Evolutionary conservation across 2,888 invertebrate species (phyloP), one percentile per base, ranked within the genome.

Genomic region (Choreutis nemorana): DNA sequence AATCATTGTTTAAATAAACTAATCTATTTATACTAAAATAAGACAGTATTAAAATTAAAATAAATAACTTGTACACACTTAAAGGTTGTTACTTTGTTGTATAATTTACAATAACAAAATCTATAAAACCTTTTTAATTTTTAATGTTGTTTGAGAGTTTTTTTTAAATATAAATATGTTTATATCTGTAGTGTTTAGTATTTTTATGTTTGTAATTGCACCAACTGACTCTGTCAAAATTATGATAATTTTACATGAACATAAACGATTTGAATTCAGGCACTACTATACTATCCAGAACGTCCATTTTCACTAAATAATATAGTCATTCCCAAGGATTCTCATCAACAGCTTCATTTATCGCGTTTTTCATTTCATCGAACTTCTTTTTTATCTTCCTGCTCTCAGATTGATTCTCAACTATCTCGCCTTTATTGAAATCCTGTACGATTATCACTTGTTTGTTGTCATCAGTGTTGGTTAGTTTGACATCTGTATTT

Each of bases 291-390:
- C 61, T 71, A 2, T 73, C 72, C 24, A 75, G 45, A 35, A 70
- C 59, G 33, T 71, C 71, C 4, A 77, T 63, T 39, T 75, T 73
- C 59, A 72, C 54, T 24, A 71, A 41, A 44, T 77, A 75, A 61
- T 50, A 77, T 78, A 78, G 77, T 78, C 77, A 78, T 71, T 72
- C 55, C 77, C 75, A 77, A 1, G 73, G 72, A 52, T 68, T 68
- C 2, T 73, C 71, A 2, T 75, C 75, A 2, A 77, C 31, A 0
- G 65, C 66, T 15, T 70, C 65, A 21, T 61, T 66, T 9, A 72
- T 49, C 14, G 54, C 50, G 13, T 70, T 55, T 28, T 66, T 70
- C 40, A 73, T 57, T 39, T 66, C 63, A 21, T 54, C 47, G 27
- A 72, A 48, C 25, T 64, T 68, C 30, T 63, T 66, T 21, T 47